These are phyloP conservation scores for Simalia tracyae DNA, from an alignment of 2,797 vertebrate species.

Conservation along the genomic window DNA sequence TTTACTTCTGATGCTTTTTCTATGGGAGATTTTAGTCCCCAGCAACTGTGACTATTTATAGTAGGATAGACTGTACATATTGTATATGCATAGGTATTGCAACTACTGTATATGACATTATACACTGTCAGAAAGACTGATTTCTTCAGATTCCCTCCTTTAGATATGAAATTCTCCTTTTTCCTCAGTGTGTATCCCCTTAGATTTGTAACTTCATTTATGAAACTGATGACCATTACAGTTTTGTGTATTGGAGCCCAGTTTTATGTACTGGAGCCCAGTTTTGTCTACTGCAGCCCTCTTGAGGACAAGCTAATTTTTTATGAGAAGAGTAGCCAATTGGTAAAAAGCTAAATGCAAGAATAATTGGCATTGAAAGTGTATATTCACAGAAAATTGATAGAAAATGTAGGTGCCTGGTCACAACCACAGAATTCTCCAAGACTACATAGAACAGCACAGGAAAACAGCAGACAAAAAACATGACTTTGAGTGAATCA, in stretches of 20 bases:
- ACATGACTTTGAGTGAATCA: not conserved
- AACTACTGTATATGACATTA: not conserved
- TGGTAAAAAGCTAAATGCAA: not conserved
- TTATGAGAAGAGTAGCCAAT: not conserved
- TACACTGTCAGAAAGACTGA: not conserved
- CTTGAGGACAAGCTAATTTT: not conserved
- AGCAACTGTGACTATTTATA: not conserved
- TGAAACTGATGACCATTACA: not conserved
- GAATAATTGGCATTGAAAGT: not conserved
- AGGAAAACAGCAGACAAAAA: not conserved
- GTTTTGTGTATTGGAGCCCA: not conserved
- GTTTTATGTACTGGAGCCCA: not conserved
- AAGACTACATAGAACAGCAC: not conserved
- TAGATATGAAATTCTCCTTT: not conserved
- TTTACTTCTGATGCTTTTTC: not conserved
- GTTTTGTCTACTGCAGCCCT: too few species aligned
- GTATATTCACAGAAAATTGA: not conserved
- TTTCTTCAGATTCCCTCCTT: not conserved
- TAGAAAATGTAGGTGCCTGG: not conserved
- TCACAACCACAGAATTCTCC: not conserved
- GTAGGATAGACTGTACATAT: not conserved
- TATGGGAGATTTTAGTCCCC: not conserved
- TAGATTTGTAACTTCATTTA: not conserved
- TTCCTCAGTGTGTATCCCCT: not conserved
- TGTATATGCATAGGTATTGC: not conserved